Percentiles rank a stretch among this genome's conserved stretches.
These are phyloP conservation scores for Gallinago undulata DNA, from an alignment of 2,113 vertebrate genomes.

Conservation along the genomic window DNA sequence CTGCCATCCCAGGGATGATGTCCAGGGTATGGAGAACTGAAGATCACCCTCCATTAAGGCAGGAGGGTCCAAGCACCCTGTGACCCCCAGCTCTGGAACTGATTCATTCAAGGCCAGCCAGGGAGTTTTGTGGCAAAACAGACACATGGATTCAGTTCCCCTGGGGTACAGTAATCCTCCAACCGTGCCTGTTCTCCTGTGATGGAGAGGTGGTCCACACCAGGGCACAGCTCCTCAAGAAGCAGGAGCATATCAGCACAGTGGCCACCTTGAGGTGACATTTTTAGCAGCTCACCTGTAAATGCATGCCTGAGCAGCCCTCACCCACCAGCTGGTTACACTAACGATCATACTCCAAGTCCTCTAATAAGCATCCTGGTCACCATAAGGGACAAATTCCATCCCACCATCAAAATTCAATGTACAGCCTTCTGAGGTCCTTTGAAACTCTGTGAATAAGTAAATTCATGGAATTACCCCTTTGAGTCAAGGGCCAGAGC, in stretches of 20 bases:
- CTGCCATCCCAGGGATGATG: background rate
- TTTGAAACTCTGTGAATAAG: background rate
- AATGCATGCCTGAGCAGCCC: background rate
- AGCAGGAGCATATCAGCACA: background rate
- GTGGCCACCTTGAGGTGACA: background rate
- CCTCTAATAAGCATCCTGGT: rapidly evolving
- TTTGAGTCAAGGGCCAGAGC: background rate
- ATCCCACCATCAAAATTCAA: background rate
- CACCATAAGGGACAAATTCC: background rate
- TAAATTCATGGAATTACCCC: background rate
- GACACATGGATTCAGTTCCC: rapidly evolving
- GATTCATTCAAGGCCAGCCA: rapidly evolving
- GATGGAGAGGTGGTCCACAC: rapidly evolving
- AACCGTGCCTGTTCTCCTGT: background rate
- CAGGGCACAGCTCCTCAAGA: background rate
- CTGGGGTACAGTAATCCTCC: background rate
- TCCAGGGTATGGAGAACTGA: background rate
- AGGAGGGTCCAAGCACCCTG: rapidly evolving
- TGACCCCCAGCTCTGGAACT: background rate
- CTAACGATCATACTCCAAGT: background rate
- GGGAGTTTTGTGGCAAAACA: background rate
- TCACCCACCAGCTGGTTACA: background rate
- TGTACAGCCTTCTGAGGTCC: rapidly evolving
- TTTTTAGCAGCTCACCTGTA: background rate
- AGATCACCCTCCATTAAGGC: background rate